Evolutionary conservation across 2,888 invertebrate genomes (phyloP), one percentile per base, ranked within the genome.

Genomic region (Melangyna quadrimaculata): DNA sequence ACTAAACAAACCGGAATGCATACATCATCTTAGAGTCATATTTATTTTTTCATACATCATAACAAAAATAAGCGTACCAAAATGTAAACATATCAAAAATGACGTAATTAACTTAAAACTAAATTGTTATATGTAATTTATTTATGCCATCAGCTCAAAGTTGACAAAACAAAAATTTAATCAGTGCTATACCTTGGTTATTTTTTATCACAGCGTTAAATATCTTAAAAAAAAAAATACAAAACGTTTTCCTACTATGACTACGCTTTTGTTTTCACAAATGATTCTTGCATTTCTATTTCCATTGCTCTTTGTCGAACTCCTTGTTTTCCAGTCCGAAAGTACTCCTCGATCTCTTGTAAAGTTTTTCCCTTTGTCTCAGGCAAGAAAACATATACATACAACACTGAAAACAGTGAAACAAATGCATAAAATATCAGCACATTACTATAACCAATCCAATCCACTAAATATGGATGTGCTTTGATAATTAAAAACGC

Each of bases 311-410:
- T 3, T 9, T 48, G 4, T 22, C 22, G 45, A 48, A n/a, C 19
- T 29, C 5, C 19, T 4, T 32, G 22, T 14, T 74, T 87, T 22
- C 57, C 88, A 70, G 65, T 88, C 0, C 89, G 90, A 55, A 91
- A 91, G 59, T 90, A 89, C 37, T 94, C 94, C 89, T 95, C 95
- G 82, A 96, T 96, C 89, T 95, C 95, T 86, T 94, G 93, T 55
- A 95, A 91, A 22, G 95, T 94, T 87, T 94, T 95, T 4, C 95
- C 94, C 88, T 94, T 95, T 0, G 96, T 96, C 91, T 96, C 95
- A 2, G 96, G 96, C 57, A 96, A 90, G 77, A 93, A 93, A 63
- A 94, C 93, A 88, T 93, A 94, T 78, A 95, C 91, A 65, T 94
- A 92, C 4, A 93, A 83, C 24, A 94, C 94, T 3, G 95, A 95